These are phyloP conservation scores for Tiaroga cobitis DNA, from an alignment of 2,797 vertebrate species.

Conservation along the genomic window DNA sequence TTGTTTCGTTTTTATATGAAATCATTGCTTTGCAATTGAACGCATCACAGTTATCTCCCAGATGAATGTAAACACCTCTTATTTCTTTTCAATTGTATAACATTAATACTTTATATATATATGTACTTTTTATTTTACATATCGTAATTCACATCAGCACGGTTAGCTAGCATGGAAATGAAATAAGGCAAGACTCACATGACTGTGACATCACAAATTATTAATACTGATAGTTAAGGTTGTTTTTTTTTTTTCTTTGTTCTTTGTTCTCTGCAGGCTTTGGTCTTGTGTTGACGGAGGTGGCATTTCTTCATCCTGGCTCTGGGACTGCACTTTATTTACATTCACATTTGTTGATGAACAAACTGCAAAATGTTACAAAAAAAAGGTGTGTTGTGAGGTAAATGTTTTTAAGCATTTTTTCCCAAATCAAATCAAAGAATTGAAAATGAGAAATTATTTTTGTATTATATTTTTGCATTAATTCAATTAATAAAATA, in stretches of 20 bases:
- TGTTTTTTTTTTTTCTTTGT: slow-evolving; percentile 70
- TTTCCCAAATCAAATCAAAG: slow-evolving; percentile 21
- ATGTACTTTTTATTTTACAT: slow-evolving; percentile 71
- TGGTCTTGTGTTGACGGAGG: slow-evolving; percentile 83
- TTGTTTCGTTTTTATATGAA: slow-evolving; percentile 77
- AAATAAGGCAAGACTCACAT: slow-evolving; percentile 94
- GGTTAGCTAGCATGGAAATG: slow-evolving; percentile 88
- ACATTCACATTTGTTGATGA: slow-evolving; percentile 30
- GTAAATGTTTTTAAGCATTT: slow-evolving; percentile 60
- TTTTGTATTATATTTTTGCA: not conserved
- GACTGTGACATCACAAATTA: slow-evolving; percentile 84
- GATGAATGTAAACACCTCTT: slow-evolving; percentile 98
- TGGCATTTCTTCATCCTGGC: slow-evolving; percentile 72
- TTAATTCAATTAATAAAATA: not conserved
- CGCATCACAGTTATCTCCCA: slow-evolving; percentile 86
- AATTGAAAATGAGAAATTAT: not conserved
- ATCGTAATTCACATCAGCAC: slow-evolving; percentile 86
- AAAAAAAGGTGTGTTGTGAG: slow-evolving; percentile 51
- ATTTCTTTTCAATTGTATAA: slow-evolving; percentile 81
- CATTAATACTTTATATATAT: slow-evolving; percentile 89
- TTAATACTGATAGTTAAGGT: slow-evolving; percentile 89
- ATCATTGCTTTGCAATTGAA: slow-evolving; percentile 88
- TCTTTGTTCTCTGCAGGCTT: slow-evolving; percentile 88
- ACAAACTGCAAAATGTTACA: slow-evolving; percentile 32
- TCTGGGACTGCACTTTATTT: slow-evolving; percentile 59